Percentiles rank a stretch among this genome's conserved stretches.
These are phyloP conservation scores for Zonitis immaculata DNA, from an alignment of 2,888 invertebrate species.

Conservation along the genomic window DNA sequence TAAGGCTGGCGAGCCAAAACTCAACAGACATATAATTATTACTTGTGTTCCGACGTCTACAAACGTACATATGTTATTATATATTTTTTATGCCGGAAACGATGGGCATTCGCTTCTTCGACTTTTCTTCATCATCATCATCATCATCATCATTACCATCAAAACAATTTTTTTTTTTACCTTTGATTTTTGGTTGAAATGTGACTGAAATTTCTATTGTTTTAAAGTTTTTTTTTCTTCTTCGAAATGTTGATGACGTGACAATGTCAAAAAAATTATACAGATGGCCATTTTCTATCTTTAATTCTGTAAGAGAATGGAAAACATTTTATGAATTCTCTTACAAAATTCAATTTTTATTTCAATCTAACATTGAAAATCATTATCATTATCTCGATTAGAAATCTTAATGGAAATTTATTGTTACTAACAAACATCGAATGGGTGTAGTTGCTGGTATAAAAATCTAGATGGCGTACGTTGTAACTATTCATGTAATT, in stretches of 20 bases:
- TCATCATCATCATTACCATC: slow-evolving; percentile 1
- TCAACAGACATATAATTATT: slow-evolving; percentile 44
- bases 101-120: slow-evolving; percentile 35
- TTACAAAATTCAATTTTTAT: too few relatives aligned
- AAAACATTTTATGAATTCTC: too few relatives aligned
- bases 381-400: too few relatives aligned
- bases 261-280: background rate
- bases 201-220: slow-evolving; percentile 22
- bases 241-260: background rate
- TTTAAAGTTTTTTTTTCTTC: slow-evolving; percentile 8
- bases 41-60: slow-evolving; percentile 40
- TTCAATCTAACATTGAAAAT: too few relatives aligned
- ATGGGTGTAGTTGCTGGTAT: too few relatives aligned
- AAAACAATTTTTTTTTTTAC: background rate
- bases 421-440: too few relatives aligned
- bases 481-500: too few relatives aligned
- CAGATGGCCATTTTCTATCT: background rate
- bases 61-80: slow-evolving; percentile 46
- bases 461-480: too few relatives aligned
- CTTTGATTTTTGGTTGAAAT: slow-evolving; percentile 5
- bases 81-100: slow-evolving; percentile 50
- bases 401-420: too few relatives aligned
- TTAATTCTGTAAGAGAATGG: too few relatives aligned
- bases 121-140: slow-evolving; percentile 1
- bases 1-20: slow-evolving; percentile 37